Percentiles rank a stretch among this genome's conserved stretches.
Conservation (phyloP, 2,888 invertebrate genomes). For the Pollenia labialis region DNA sequence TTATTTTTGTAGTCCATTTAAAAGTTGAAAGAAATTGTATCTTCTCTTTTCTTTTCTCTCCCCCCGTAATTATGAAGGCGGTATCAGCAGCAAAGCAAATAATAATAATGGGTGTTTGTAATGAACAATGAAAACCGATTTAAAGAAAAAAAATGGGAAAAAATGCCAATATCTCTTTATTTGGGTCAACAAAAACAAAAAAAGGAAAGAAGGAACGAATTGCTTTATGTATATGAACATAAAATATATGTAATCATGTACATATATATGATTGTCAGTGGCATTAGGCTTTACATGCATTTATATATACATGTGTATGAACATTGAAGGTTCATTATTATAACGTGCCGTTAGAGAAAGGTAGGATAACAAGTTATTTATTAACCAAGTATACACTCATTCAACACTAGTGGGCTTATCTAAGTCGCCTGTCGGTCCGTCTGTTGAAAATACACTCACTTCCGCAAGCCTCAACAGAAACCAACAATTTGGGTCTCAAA, state of each 20-base stretch:
- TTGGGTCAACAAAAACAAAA: slow-evolving; percentile 40
- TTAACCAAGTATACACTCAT: too few relatives aligned
- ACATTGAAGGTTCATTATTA: background rate
- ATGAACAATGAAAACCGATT: slow-evolving; percentile 37
- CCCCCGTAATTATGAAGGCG: slow-evolving; percentile 70
- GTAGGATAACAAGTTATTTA: too few relatives aligned
- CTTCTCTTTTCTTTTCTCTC: background rate
- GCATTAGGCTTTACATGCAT: too few relatives aligned
- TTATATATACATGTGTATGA: background rate
- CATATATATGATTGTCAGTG: background rate
- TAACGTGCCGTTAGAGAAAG: too few relatives aligned
- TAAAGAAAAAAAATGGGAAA: slow-evolving; percentile 9
- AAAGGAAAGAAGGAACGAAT: too few relatives aligned
- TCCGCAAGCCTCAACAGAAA: too few relatives aligned
- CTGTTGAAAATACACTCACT: too few relatives aligned
- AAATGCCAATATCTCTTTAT: slow-evolving; percentile 26
- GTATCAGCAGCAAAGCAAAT: slow-evolving; percentile 35
- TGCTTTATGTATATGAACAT: background rate
- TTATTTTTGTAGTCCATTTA: slow-evolving; percentile 45
- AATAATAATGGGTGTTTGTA: slow-evolving; percentile 47
- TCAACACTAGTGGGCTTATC: too few relatives aligned
- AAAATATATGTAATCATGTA: background rate
- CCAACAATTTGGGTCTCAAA: too few relatives aligned
- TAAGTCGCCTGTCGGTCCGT: too few relatives aligned
- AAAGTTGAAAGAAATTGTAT: slow-evolving; percentile 43